These are phyloP conservation scores for Mycteria americana DNA, from an alignment of 2,797 vertebrate genomes.

Conservation along the genomic window DNA sequence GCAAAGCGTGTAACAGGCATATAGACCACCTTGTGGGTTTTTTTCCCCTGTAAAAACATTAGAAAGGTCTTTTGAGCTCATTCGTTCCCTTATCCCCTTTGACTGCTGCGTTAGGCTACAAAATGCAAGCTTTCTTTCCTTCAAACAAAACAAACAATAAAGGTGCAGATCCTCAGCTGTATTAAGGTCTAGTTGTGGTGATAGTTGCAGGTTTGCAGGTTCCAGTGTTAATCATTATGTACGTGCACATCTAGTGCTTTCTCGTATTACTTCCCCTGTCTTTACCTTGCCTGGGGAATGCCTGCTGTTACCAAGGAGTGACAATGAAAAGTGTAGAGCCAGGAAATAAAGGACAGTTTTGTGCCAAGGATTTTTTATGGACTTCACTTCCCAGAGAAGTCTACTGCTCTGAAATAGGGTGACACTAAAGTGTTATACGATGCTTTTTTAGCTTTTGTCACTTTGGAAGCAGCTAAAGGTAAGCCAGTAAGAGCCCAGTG, in stretches of 20 bases:
- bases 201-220: background rate
- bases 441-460: background rate
- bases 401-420: background rate
- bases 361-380: background rate
- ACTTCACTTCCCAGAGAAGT: background rate
- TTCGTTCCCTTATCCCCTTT: background rate
- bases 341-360: background rate
- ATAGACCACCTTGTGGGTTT: background rate
- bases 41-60: background rate
- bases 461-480: background rate
- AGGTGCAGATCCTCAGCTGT: background rate
- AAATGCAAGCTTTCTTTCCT: background rate
- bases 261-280: background rate
- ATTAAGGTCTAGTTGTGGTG: background rate
- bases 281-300: background rate
- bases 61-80: background rate
- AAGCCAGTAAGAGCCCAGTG: fast-evolving
- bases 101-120: background rate
- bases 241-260: background rate
- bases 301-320: fast-evolving
- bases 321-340: background rate
- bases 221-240: background rate
- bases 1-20: background rate
- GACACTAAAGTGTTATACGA: background rate
- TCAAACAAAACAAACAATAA: background rate